These are phyloP conservation scores for Sialia sialis DNA, from an alignment of 2,113 vertebrate genomes.

Conservation along the genomic window DNA sequence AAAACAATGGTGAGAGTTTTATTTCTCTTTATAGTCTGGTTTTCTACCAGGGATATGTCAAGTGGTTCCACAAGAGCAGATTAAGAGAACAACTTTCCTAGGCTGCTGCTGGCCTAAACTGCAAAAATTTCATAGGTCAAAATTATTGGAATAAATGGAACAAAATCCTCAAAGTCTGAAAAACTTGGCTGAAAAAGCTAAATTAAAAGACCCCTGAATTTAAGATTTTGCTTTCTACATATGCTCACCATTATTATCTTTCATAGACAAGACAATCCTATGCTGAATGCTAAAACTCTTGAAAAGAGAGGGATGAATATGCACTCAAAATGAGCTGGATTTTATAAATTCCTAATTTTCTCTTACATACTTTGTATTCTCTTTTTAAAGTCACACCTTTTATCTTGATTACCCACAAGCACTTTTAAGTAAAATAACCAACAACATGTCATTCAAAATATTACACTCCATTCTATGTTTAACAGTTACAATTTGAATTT, in stretches of 20 bases:
- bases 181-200: neutral
- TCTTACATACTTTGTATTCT: neutral
- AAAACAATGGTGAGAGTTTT: neutral
- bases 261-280: neutral
- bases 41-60: neutral
- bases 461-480: neutral
- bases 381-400: neutral
- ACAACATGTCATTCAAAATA: neutral
- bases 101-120: neutral
- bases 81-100: neutral
- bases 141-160: neutral
- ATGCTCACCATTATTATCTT: neutral
- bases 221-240: neutral
- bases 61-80: neutral
- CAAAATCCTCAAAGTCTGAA: neutral
- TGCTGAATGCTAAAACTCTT: neutral
- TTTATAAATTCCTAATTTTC: neutral
- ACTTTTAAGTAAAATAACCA: neutral
- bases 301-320: neutral
- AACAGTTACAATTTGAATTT: neutral
- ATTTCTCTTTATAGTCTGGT: neutral
- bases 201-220: neutral
- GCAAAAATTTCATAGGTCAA: neutral
- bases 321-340: neutral
- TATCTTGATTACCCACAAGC: neutral